Evolutionary conservation across 2,113 vertebrate species (phyloP), one percentile per base, ranked within the genome.

Genomic region (Vidua macroura): DNA sequence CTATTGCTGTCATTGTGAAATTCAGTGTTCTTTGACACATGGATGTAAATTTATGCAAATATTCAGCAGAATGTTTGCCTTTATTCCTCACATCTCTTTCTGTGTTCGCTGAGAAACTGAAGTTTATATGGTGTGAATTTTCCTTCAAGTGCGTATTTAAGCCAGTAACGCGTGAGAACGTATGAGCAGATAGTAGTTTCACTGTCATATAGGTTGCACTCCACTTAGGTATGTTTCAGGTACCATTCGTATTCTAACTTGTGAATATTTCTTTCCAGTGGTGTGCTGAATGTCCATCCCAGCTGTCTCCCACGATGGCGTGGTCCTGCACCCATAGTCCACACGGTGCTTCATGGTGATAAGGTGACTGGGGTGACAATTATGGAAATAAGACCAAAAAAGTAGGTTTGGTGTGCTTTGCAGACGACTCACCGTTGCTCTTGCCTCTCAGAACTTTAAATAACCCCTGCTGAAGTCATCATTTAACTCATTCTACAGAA

Each of bases 301-400:
- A 99, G 99, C 96, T 98, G 98, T 68, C 98, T 99, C 60, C 99
- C 99, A 0, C 97, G 99, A 23, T 99, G 99, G 99, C 97, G 99
- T 46, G 99, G 99, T 15, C 98, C 99, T 28, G 99, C 99, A 7
- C 99, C 99, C 0, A 95, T 99, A 70, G 96, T 99, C 92, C 99
- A 99, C 90, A 98, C 99, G 0, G 96, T 99, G 43, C 96, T 99
- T 33, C 97, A 99, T 0, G 99, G 99, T 13, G 99, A 99, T 86
- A 63, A 84, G 15, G 86, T 98, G 88, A 98, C 99, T 5, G 99
- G 99, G n/a, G 99, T 99, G 74, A 99, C 98, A 19, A 91, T 99
- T 95, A 99, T 99, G 97, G 99, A 99, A 96, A 99, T 99, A 51
- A 98, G 97, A 86, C 99, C 99, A 60, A 98, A 98, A 96, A 99